A percentile compares a stretch with the other conserved stretches of the same genome.
phyloP scores from a whole-genome alignment of 2,888 invertebrate genomes.

The Amphipyra tragopoginis region DNA sequence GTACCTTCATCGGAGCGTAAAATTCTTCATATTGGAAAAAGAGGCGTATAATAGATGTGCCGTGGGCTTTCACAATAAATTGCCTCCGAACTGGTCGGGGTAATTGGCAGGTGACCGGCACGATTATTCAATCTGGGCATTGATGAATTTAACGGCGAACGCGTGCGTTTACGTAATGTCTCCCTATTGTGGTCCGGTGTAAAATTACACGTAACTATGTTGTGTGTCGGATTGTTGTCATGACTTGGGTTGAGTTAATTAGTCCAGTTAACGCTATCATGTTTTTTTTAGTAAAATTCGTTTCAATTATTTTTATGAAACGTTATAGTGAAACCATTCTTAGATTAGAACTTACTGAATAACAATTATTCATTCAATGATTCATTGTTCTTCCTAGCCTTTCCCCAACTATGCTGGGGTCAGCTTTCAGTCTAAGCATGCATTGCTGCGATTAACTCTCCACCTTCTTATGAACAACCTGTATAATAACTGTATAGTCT shows the following conservation, averaged over 20 bases:
- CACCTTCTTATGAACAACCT: no score
- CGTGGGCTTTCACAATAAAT: conserved; percentile 70
- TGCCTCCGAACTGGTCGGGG: conserved; percentile 65
- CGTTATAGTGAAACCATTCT: no score
- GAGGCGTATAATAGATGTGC: conserved; percentile 68
- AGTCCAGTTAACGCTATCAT: not conserved
- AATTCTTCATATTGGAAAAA: conserved; percentile 69
- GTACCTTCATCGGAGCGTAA: conserved; percentile 54
- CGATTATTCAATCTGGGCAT: conserved; percentile 74
- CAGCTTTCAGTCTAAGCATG: no score
- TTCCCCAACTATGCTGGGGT: no score
- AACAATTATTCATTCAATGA: no score
- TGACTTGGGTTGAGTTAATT: conserved; percentile 28
- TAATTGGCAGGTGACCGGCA: conserved; percentile 76
- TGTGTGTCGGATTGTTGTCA: conserved; percentile 21
- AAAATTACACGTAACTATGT: conserved; percentile 38
- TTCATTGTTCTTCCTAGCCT: no score
- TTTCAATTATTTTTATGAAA: no score
- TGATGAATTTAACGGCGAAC: conserved; percentile 71
- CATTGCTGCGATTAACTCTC: no score
- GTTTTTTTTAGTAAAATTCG: no score
- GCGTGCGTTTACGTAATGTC: conserved; percentile 55
- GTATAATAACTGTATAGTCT: no score
- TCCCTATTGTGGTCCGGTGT: conserved; percentile 44
- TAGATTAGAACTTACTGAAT: no score